Percentiles rank a stretch among this genome's conserved stretches.
Evolutionary conservation across 1,140 invertebrate genomes (phyloP).

Genomic region (Phymastichus coffea): DNA sequence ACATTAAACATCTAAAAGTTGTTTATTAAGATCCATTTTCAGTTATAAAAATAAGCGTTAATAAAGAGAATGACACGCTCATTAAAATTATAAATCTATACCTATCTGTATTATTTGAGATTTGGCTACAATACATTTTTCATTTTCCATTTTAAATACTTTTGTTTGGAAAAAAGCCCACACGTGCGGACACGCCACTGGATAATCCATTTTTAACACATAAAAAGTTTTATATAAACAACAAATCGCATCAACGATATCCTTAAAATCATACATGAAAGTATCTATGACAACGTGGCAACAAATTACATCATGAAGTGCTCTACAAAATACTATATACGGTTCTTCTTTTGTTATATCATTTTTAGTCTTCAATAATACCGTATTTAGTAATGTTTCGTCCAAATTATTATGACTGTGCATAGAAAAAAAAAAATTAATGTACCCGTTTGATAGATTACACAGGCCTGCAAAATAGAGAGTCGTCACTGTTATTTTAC

Average conservation of each 20-base stretch:
- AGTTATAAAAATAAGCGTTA: too few relatives aligned
- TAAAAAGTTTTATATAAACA: slow-evolving; percentile 16
- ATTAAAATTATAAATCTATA: too few relatives aligned
- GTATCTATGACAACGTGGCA: neutral
- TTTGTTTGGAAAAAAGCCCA: slow-evolving; percentile 21
- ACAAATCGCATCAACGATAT: slow-evolving; percentile 15
- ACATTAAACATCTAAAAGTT: neutral
- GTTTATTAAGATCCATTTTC: neutral
- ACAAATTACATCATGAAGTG: neutral
- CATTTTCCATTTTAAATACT: slow-evolving; percentile 8
- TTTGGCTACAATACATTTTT: neutral
- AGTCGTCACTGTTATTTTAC: too few relatives aligned
- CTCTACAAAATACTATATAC: neutral
- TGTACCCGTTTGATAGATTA: too few relatives aligned
- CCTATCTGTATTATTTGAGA: too few relatives aligned
- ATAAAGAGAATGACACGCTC: too few relatives aligned
- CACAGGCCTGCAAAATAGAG: too few relatives aligned
- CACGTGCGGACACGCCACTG: slow-evolving; percentile 8
- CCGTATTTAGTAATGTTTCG: neutral
- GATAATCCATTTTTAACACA: slow-evolving; percentile 19
- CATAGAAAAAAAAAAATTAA: too few relatives aligned
- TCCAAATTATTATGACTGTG: neutral
- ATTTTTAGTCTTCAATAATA: neutral
- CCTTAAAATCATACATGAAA: neutral
- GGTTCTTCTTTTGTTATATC: neutral